phyloP scores from a whole-genome alignment of 2,113 vertebrate genomes.

The Hypanus sabinus region DNA sequence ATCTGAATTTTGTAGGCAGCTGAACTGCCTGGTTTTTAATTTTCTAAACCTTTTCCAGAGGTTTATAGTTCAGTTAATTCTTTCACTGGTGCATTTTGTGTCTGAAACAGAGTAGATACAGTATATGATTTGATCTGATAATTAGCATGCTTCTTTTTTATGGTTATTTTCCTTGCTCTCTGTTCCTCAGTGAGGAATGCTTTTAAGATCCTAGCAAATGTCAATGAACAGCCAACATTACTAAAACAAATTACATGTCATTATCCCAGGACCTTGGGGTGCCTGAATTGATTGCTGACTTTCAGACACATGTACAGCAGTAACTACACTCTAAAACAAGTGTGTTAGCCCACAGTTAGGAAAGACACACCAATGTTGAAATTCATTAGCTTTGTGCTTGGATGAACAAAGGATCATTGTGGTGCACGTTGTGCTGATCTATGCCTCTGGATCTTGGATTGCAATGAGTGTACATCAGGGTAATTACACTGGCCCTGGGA shows the following conservation, averaged over 20 bases:
- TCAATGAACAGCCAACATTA: not conserved
- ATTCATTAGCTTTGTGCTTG: too few relatives aligned
- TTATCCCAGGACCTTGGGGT: not conserved
- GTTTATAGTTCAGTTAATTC: not conserved
- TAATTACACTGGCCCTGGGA: too few relatives aligned
- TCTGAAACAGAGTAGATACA: not conserved
- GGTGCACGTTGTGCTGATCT: too few relatives aligned
- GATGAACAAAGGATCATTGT: too few relatives aligned
- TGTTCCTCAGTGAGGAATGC: not conserved
- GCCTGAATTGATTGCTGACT: not conserved
- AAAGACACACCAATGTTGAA: too few relatives aligned
- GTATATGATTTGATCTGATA: not conserved
- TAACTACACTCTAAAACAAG: not conserved
- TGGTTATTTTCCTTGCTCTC: not conserved
- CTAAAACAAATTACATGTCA: not conserved
- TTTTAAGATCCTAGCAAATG: not conserved
- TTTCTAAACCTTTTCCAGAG: not conserved
- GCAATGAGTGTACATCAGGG: too few relatives aligned
- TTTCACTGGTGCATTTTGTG: not conserved
- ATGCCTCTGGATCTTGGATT: too few relatives aligned
- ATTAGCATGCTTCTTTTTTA: not conserved
- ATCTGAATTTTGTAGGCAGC: not conserved
- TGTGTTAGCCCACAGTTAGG: not conserved
- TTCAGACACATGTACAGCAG: not conserved
- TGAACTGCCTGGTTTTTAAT: not conserved